Conservation (phyloP, 1,140 invertebrate genomes). For the Anthonomus grandis region DNA sequence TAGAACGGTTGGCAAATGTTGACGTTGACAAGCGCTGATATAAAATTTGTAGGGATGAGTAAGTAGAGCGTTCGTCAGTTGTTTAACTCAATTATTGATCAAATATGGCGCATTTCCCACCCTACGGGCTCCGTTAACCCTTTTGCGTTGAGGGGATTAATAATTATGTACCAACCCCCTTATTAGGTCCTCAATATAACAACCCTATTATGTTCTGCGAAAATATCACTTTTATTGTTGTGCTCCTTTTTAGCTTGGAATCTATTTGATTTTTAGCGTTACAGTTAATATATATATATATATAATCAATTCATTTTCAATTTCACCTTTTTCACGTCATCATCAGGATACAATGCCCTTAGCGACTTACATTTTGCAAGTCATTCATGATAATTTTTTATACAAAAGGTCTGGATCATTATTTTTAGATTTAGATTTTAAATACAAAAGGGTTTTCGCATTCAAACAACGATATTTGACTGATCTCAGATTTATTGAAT, state of each 20-base stretch:
- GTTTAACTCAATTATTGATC: conserved; percentile 52
- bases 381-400: conserved; percentile 32
- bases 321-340: conserved; percentile 29
- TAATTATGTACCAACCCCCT: conserved; percentile 48
- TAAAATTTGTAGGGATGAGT: conserved; percentile 37
- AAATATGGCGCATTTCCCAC: conserved; percentile 50
- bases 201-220: conserved; percentile 43
- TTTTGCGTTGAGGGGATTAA: conserved; percentile 46
- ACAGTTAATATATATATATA: too few relatives aligned
- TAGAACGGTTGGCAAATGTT: too few relatives aligned
- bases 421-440: too few relatives aligned
- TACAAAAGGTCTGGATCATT: too few relatives aligned
- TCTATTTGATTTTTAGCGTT: conserved; percentile 35
- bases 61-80: conserved; percentile 47
- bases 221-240: conserved; percentile 45
- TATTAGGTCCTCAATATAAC: conserved; percentile 46
- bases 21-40: conserved; percentile 23
- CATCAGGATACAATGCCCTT: too few relatives aligned
- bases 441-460: too few relatives aligned
- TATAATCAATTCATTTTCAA: conserved; percentile 36
- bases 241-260: conserved; percentile 38
- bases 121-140: conserved; percentile 46
- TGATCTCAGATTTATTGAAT: too few relatives aligned
- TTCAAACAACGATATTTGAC: too few relatives aligned
- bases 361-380: conserved; percentile 21